Conservation (phyloP, 2,888 invertebrate species). For the Disparrhopalites patrizii region DNA sequence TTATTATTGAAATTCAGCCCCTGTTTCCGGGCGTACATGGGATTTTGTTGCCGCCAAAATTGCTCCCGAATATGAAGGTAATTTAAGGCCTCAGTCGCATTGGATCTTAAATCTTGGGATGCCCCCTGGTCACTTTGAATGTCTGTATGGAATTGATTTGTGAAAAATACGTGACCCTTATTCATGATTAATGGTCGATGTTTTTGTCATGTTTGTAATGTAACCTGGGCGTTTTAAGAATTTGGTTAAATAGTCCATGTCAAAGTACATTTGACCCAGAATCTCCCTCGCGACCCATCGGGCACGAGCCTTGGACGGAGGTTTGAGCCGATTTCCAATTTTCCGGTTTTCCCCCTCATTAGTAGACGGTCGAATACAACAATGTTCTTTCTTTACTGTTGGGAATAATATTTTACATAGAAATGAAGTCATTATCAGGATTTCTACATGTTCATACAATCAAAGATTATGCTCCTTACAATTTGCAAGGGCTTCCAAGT, state of each 20-base stretch:
- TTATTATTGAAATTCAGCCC: constrained; percentile 24
- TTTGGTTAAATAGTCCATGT: constrained; percentile 45
- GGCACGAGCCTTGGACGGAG: constrained; percentile 23
- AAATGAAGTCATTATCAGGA: no score
- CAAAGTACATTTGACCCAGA: constrained; percentile 45
- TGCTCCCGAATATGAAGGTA: constrained; percentile 44
- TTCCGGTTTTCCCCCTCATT: constrained; percentile 22
- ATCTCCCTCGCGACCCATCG: constrained; percentile 42
- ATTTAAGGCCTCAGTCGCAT: constrained; percentile 42
- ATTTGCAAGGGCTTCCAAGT: constrained; percentile 35
- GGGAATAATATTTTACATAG: background rate
- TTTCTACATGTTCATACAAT: no score
- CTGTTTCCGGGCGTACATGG: constrained; percentile 41
- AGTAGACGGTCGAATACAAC: constrained; percentile 40
- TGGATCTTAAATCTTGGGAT: constrained; percentile 34
- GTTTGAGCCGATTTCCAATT: constrained; percentile 15
- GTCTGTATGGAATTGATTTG: no score
- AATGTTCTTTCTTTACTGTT: constrained; percentile 42
- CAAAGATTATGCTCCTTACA: no score
- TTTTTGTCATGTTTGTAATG: constrained; percentile 3
- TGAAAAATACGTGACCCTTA: constrained; percentile 1
- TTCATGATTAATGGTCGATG: constrained; percentile 7
- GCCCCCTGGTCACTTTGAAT: constrained; percentile 36
- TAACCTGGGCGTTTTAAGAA: constrained; percentile 41
- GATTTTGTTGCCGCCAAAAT: constrained; percentile 48